Base-by-base conservation (phyloP, 2,888 invertebrate species). In the Campaea margaritaria region DNA sequence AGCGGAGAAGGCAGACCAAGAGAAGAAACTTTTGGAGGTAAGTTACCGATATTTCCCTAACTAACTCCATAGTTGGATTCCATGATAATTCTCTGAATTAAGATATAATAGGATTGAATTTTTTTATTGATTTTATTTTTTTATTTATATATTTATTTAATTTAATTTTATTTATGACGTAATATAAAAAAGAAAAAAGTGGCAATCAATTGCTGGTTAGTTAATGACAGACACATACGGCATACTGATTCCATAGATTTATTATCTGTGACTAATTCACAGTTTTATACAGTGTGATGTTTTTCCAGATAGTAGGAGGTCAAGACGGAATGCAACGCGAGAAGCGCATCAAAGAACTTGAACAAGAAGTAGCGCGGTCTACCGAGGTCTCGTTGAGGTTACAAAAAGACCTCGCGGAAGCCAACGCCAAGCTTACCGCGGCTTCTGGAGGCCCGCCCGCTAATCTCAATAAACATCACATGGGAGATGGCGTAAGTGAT, bases 291-390 rank as follows among this genome's bases (percentile, higher is more conserved):
- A 16, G 8, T 1, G 2, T 16, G 9, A 13, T 45, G 2, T 45
- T 45, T 21, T 59, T 38, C 27, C 83, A 87, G 93, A 84, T 93
- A 77, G 93, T 93, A 0, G 94, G 94, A 5, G 94, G 94, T 5
- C 93, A 94, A 70, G 91, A 93, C 27, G 94, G 94, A 15, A 81
- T 94, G 58, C 94, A 94, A 60, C 93, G 95, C 62, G 92, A 94
- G 56, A 94, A 94, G 60, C 95, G 94, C 74, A 95, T 97, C 58
- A 96, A 96, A 73, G 95, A 96, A 73, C 85, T 99, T 59, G 98
- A 99, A 79, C 96, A 96, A 72, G 98, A 99, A 77, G 89, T 99
- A 52, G 93, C 95, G 57, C 94, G 97, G 56, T 95, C 97, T 0
- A 96, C 95, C 72, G 97, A 97, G 76, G 95, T 95, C 15, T 93